Base-by-base conservation (phyloP, 2,113 vertebrate species). In the Sinocyclocheilus anshuiensis region DNA sequence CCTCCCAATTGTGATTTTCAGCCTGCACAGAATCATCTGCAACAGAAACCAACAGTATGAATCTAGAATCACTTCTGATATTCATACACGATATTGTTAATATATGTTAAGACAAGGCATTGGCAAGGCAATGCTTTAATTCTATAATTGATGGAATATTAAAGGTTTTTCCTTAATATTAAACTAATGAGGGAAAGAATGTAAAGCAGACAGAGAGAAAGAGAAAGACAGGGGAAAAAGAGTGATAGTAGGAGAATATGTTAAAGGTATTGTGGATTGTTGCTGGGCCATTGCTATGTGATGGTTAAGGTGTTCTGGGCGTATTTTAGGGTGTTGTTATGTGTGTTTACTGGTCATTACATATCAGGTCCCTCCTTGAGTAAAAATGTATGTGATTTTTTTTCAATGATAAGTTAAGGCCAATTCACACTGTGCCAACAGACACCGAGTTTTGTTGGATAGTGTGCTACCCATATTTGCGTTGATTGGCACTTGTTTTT, bases 11-110 rank as follows among this genome's bases (percentile, higher is more conserved):
- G 2, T 72, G 48, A 42, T 59, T 72, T 4, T 74, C 29, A 42
- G 15, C 22, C 39, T 57, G 65, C 69, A 42, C 82, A 24, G 50
- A 42, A 42, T 74, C 69, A 24, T 74, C 82, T 84, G 67, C 24
- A 74, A 75, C 2, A 67, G 78, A 76, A 57, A 61, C 5, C 84
- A 61, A 55, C 24, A 33, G 24, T 20, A 22, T 22, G 9, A 16
- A 74, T n/a, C 8, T 45, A 26, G 65, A 81, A 42, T 50, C 9
- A 81, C 39, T 67, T 50, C 67, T 18, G 4, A 81, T 22, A 72
- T 72, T 72, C 18, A 36, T 39, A 71, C 16, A 67, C 33, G 26
- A 33, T 71, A 71, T 33, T 4, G 29, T n/a, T n/a, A n/a, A n/a
- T n/a, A n/a, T n/a, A n/a, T n/a, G n/a, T n/a, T 18, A 55, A 55